These are phyloP conservation scores for Calypte anna DNA, from an alignment of 2,113 vertebrate species.

Conservation along the genomic window DNA sequence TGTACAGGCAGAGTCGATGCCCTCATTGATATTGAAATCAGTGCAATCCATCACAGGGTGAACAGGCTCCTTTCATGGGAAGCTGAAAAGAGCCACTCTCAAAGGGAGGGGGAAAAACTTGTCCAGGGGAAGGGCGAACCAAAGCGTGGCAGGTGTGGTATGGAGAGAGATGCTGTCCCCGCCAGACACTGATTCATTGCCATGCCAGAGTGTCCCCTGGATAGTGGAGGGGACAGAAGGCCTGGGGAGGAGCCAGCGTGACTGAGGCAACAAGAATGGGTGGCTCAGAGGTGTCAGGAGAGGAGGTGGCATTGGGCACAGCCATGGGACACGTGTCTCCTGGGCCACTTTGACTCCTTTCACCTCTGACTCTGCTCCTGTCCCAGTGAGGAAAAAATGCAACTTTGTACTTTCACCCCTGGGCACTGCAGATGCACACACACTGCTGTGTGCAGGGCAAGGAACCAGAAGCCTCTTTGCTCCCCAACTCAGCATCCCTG, in stretches of 20 bases:
- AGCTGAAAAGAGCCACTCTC: constrained; percentile 77
- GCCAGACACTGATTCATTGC: constrained; percentile 51
- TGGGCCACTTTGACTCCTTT: background rate
- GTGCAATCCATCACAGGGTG: constrained; percentile 78
- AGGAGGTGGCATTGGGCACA: background rate
- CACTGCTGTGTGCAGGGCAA: fast-evolving
- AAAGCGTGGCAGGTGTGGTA: constrained; percentile 84
- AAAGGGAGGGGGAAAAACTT: constrained; percentile 70
- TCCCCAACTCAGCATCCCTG: background rate
- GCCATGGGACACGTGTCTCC: fast-evolving
- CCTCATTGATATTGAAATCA: constrained; percentile 87
- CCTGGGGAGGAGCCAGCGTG: background rate
- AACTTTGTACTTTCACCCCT: background rate
- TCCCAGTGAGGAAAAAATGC: background rate
- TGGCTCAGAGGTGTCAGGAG: fast-evolving
- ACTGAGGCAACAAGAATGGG: background rate
- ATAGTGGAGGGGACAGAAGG: background rate
- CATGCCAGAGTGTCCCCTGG: background rate
- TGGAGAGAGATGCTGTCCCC: constrained; percentile 54
- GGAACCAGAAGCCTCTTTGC: fast-evolving
- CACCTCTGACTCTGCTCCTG: background rate
- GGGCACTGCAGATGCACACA: background rate
- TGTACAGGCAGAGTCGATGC: background rate
- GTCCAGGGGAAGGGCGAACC: constrained; percentile 75
- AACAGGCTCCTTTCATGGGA: constrained; percentile 74